Conservation (phyloP, 2,113 vertebrate species). For the Steatornis caripensis region DNA sequence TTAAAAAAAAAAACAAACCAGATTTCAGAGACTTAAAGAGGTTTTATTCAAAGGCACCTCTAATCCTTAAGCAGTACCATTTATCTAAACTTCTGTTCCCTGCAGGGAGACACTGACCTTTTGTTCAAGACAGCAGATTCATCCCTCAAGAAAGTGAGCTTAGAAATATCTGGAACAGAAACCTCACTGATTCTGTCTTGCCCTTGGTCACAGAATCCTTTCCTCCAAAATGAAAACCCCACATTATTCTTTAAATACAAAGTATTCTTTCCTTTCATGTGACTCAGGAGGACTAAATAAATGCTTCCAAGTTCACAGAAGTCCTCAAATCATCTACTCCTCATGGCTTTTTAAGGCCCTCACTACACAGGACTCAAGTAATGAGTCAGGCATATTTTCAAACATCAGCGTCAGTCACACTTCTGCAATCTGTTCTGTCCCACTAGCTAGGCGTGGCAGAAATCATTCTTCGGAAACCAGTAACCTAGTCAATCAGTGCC, state of each 20-base stretch:
- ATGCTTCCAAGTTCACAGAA: background rate
- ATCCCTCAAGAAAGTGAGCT: background rate
- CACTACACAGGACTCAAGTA: background rate
- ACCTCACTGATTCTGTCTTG: background rate
- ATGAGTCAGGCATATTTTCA: background rate
- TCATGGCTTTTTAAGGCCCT: background rate
- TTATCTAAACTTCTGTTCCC: background rate
- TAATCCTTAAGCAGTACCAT: background rate
- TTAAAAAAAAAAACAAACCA: background rate
- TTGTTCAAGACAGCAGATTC: background rate
- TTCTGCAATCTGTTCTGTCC: background rate
- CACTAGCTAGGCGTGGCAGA: background rate
- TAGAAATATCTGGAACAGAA: constrained; percentile 4
- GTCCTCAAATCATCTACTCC: background rate
- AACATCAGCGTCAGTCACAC: background rate
- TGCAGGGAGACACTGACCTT: background rate
- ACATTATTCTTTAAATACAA: background rate
- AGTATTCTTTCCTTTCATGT: background rate
- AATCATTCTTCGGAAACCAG: background rate
- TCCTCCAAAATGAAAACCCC: background rate
- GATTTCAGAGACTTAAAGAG: background rate
- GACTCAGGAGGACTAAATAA: background rate
- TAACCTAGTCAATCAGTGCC: background rate
- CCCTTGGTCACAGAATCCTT: background rate
- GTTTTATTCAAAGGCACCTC: background rate